Evolutionary conservation across 2,113 vertebrate genomes (phyloP), one percentile per base, ranked within the genome.

Genomic region (Pseudolaguvia tuberculata): DNA sequence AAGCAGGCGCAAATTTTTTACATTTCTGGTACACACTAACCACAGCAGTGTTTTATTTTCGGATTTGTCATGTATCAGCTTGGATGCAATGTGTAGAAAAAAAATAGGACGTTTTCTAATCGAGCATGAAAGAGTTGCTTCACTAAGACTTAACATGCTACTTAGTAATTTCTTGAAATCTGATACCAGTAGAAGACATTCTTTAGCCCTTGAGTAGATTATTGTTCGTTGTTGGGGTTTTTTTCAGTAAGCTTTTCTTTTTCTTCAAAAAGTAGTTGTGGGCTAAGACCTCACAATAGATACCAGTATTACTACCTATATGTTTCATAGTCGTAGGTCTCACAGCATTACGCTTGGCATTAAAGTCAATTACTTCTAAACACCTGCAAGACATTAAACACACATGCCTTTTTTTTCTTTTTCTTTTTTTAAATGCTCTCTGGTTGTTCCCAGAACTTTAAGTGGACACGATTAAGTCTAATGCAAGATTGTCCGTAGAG

Each of bases 141-240:
- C n/a, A 51, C n/a, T 42, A 5, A 77, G 25, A 50, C 63, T 57
- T 63, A 51, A 47, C 75, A 61, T 50, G 52, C 55, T 61, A 78
- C 66, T 71, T 67, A 57, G 66, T 78, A 58, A 50, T 42, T 78
- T 78, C 57, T 42, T 61, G 6, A 62, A 72, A 80, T 70, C 55
- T 14, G 75, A 77, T 65, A 29, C 6, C 20, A 21, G 1, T 7
- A 52, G 56, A 76, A 52, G 56, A 61, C 57, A 70, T 63, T 80
- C 76, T 63, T 57, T 42, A 69, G 58, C 58, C 23, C 61, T 42
- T 21, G 35, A 57, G 72, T 31, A 6, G 25, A n/a, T 18, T 42
- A 39, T 58, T 51, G 58, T 63, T 35, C 6, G 18, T n/a, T 12
- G 31, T 59, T 52, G 20, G 57, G 10, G 45, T 55, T 79, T 68